Evolutionary conservation across 2,113 vertebrate genomes (phyloP), one percentile per base, ranked within the genome.

Genomic region (Rhinopomastus cyanomelas): DNA sequence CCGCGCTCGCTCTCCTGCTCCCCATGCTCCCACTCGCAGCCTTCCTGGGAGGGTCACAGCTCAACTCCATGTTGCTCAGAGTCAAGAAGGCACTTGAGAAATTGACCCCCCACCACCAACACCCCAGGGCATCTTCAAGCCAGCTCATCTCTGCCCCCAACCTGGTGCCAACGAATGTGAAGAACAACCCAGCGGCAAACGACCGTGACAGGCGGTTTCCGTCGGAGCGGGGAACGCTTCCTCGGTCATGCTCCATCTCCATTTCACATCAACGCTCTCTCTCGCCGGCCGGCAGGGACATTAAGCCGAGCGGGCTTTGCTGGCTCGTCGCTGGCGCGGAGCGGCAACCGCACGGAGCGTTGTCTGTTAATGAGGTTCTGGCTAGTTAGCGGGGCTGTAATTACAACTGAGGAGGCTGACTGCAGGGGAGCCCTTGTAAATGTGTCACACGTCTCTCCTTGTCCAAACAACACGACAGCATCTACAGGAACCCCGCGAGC

Each of bases 381-480:
- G 90, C 69, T 87, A 78, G 65, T 95, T 91, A 92, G 85, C 88
- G 44, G 62, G 88, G 92, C 85, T 92, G 85, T 92, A 94, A 94
- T 92, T 84, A 74, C 90, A 66, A 84, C 87, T 89, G 78, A 89
- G 59, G 92, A 51, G 64, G 42, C 56, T 53, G 87, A 88, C 92
- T 86, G 55, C 81, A 53, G 90, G 81, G 73, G 81, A 92, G 71
- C 59, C 22, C 87, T 87, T 89, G 90, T 88, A 94, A 92, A 91
- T 78, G 83, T 83, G 65, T 94, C 92, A 86, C 81, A 87, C 73
- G 61, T 84, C 90, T 86, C 85, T 91, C 90, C 75, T 69, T 78
- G 88, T 88, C 81, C 85, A 76, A 90, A 78, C 44, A 91, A 73
- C 59, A 65, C 15, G 52, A 61, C 46, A 22, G 74, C 81, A 91